Evolutionary conservation across 2,888 invertebrate genomes (phyloP), one percentile per base, ranked within the genome.

Genomic region (Caenorhabditis japonica): DNA sequence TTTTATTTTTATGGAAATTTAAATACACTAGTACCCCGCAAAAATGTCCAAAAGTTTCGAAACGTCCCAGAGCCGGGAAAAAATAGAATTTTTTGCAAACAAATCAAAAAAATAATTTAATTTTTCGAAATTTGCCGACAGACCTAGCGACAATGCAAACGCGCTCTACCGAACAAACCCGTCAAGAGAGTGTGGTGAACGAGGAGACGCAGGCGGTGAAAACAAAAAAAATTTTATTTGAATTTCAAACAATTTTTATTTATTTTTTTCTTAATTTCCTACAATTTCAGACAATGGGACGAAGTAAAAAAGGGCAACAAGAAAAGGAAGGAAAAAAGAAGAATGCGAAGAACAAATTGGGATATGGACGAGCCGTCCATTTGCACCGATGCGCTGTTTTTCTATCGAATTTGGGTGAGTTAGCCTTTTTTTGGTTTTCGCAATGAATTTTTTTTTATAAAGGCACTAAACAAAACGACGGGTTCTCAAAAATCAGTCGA

Each of bases 401-500:
- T n/a, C 34, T 73, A 3, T 61, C 73, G 13, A 56, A 52, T 12
- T 43, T 68, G n/a, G 72, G 72, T 72, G 19, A 47, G 49, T 72
- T 12, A 15, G 25, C 10, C n/a, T 10, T 49, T 38, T 5, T 25
- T 25, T 25, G 12, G 13, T 15, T 1, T 30, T 19, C 17, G 12
- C n/a, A n/a, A 44, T 30, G 33, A 17, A 39, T 38, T 64, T 30
- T 19, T 12, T 13, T 5, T 7, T 25, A 46, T 44, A 44, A 25
- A 66, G 72, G 72, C n/a, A 10, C 21, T 1, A 30, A 53, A 55
- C 41, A 60, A 25, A 76, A 80, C 44, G 83, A 83, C 38, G 81
- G 80, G 0, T 79, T 76, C 46, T 77, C 81, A 8, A 77, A 80
- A 53, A 58, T 81, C 8, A 74, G 79, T 34, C 47, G 82, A 38